Evolutionary conservation across 2,797 vertebrate genomes (phyloP), one percentile per base, ranked within the genome.

Genomic region (Pantherophis alleghaniensis): DNA sequence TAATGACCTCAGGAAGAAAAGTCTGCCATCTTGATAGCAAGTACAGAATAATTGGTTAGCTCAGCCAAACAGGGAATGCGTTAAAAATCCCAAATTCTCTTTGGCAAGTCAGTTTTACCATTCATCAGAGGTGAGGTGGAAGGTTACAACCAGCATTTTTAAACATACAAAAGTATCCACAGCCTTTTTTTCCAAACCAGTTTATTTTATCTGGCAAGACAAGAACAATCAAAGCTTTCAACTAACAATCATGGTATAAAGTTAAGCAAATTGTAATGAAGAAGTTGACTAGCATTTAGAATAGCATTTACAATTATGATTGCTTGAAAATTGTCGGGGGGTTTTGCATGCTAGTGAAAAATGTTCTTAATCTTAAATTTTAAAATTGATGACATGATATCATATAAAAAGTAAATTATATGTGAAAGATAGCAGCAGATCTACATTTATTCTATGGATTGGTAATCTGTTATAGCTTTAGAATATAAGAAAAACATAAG

Each of bases 1-100:
- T 98, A 98, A 98, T 98, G 96, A 97, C 96, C 96, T 96, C 94
- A 96, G 90, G 96, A 97, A 97, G 96, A 96, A 95, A 97, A 97
- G 96, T 96, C 96, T 97, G 94, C 95, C 95, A 95, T 96, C 96
- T 96, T 97, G 96, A 97, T 97, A 97, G 97, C 96, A 97, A 97
- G 95, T 96, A 94, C 61, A 94, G 96, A 96, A 97, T 98, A 98
- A 97, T 96, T 97, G 97, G 96, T 97, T 97, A 97, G 96, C 94
- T 97, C 96, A 95, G 96, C 96, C 97, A 97, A 97, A 97, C 87
- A 95, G 95, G 94, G 96, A 97, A 97, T 94, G 88, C 97, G 97
- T 97, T 98, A 97, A 98, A 97, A 97, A 97, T 95, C 95, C 95
- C 93, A 97, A 96, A 95, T 98, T 94, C 97, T 97, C 95, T 97